Conservation (phyloP, 2,113 vertebrate species). For the Sula dactylatra region DNA sequence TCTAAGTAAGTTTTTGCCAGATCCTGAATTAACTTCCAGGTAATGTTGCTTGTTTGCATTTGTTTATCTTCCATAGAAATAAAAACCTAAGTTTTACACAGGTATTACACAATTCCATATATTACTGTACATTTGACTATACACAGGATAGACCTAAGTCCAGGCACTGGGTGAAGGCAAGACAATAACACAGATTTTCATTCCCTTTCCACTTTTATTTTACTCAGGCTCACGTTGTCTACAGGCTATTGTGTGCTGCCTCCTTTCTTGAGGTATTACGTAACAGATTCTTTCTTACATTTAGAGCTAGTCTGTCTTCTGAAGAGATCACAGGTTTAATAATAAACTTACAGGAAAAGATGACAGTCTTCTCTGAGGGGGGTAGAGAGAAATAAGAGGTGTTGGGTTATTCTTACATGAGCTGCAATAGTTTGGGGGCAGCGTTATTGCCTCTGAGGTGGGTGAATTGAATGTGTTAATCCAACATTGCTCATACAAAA, state of each 20-base stretch:
- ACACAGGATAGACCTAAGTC: background rate
- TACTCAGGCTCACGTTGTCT: background rate
- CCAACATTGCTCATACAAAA: background rate
- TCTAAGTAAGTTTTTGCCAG: background rate
- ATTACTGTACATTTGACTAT: background rate
- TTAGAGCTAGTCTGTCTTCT: slow-evolving; percentile 23
- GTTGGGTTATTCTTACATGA: background rate
- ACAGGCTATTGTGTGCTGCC: background rate
- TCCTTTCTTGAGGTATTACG: background rate
- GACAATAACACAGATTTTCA: background rate
- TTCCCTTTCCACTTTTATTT: background rate
- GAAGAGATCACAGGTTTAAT: slow-evolving; percentile 32
- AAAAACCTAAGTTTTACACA: background rate
- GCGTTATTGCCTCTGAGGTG: background rate
- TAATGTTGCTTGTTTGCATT: background rate
- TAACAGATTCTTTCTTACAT: slow-evolving; percentile 21
- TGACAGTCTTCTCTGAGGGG: background rate
- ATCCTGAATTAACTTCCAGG: background rate
- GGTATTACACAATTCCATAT: accelerated
- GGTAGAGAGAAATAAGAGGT: background rate
- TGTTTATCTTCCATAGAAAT: background rate
- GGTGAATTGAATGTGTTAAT: background rate
- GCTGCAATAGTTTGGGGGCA: background rate
- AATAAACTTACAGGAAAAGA: slow-evolving; percentile 30
- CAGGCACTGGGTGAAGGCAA: background rate